phyloP scores from a whole-genome alignment of 2,888 invertebrate species.

The Yponomeuta sedellus region DNA sequence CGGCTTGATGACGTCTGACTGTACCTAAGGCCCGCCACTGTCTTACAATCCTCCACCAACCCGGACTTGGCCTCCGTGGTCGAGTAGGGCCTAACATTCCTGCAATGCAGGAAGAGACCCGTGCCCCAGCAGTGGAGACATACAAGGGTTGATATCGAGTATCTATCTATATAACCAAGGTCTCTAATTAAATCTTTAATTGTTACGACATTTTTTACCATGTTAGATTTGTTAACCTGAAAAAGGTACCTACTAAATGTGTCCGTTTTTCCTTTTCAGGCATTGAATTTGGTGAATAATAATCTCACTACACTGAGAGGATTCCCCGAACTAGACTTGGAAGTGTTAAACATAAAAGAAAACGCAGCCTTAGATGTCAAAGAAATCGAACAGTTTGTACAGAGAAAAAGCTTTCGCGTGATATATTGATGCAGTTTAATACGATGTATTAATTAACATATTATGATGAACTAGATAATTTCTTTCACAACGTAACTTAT shows the following conservation, averaged over 20 bases:
- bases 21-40: too few species aligned
- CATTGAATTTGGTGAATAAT: conserved; percentile 70
- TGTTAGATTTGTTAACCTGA: too few species aligned
- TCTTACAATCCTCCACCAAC: too few species aligned
- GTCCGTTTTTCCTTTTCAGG: conserved; percentile 44
- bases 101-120: too few species aligned
- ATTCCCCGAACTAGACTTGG: conserved; percentile 68
- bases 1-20: too few species aligned
- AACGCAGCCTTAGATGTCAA: conserved; percentile 50
- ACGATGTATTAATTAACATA: not conserved
- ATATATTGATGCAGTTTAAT: conserved; percentile 21
- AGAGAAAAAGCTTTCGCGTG: conserved; percentile 34
- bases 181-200: too few species aligned
- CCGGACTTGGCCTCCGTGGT: too few species aligned
- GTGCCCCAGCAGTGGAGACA: too few species aligned
- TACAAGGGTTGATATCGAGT: too few species aligned
- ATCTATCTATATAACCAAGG: too few species aligned
- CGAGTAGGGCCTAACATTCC: too few species aligned
- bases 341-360: conserved; percentile 61
- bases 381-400: conserved; percentile 49
- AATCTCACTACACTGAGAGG: conserved; percentile 57
- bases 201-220: too few species aligned
- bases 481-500: not conserved
- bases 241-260: conserved; percentile 13
- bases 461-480: not conserved